Conservation (phyloP, 2,888 invertebrate genomes). For the Aelia acuminata region DNA sequence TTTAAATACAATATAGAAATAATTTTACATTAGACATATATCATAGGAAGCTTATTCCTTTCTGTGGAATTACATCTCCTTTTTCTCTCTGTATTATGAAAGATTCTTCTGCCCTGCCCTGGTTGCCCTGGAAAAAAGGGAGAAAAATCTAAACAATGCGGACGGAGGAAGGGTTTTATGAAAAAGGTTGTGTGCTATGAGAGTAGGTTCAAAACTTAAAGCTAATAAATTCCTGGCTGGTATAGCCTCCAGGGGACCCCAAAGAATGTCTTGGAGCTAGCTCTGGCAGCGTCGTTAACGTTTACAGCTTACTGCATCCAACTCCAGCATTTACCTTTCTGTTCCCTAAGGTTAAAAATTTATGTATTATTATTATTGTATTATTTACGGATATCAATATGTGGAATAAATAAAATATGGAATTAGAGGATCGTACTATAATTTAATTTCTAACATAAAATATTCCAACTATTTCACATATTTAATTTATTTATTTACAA, state of each 20-base stretch:
- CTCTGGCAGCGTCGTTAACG: background rate
- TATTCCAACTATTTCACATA: too few relatives aligned
- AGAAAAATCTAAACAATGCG: slow-evolving; percentile 5
- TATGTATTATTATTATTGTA: too few relatives aligned
- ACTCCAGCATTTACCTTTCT: background rate
- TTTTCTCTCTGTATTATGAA: background rate
- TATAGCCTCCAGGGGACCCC: background rate
- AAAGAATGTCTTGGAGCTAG: background rate
- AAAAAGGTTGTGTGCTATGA: background rate
- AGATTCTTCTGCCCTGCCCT: background rate
- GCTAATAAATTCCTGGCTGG: background rate
- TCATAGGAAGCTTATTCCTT: background rate
- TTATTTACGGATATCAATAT: too few relatives aligned
- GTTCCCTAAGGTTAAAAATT: background rate
- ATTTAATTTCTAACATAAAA: too few relatives aligned
- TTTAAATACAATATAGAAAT: too few relatives aligned
- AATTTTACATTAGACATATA: too few relatives aligned
- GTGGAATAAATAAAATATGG: too few relatives aligned
- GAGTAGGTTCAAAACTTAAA: background rate
- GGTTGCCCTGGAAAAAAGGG: background rate
- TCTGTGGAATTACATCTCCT: background rate
- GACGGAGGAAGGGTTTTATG: background rate
- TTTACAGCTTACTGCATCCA: background rate
- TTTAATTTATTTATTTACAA: too few relatives aligned
- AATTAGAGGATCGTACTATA: too few relatives aligned